A percentile compares a stretch with the other conserved stretches of the same genome.
phyloP scores from a whole-genome alignment of 2,888 invertebrate genomes.

The Polia nebulosa region DNA sequence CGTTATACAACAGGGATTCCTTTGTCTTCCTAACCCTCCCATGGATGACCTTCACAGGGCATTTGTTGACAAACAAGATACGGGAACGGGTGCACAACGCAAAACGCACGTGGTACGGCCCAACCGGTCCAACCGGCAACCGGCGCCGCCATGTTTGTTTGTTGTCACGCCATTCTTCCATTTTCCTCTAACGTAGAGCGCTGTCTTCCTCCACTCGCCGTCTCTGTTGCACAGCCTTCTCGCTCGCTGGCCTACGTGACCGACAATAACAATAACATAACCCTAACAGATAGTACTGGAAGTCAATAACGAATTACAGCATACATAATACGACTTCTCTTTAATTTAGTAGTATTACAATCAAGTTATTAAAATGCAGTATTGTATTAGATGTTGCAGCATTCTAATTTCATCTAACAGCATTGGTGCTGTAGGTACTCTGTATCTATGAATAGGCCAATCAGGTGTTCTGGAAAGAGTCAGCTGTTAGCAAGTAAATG shows the following conservation, averaged over 20 bases:
- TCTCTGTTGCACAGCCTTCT: constrained; percentile 71
- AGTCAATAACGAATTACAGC: constrained; percentile 66
- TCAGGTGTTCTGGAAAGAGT: constrained; percentile 45
- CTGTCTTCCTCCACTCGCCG: constrained; percentile 65
- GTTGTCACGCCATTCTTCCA: constrained; percentile 87
- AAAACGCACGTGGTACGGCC: constrained; percentile 87
- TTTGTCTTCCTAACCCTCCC: constrained; percentile 84
- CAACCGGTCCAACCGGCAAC: constrained; percentile 88
- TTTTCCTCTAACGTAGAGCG: constrained; percentile 75
- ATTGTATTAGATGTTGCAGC: constrained; percentile 59
- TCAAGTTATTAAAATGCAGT: constrained; percentile 57
- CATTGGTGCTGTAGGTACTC: constrained; percentile 51
- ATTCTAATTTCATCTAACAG: constrained; percentile 67
- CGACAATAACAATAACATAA: constrained; percentile 87
- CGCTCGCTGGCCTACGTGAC: constrained; percentile 88
- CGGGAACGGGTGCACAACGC: constrained; percentile 83
- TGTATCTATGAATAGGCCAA: constrained; percentile 42
- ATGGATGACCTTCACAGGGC: constrained; percentile 88
- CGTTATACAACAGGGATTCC: constrained; percentile 78
- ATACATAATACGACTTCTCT: constrained; percentile 60
- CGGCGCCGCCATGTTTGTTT: constrained; percentile 90
- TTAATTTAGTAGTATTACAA: constrained; percentile 63
- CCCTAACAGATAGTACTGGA: constrained; percentile 76
- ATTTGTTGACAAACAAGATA: constrained; percentile 90
- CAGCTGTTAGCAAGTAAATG: constrained; percentile 54